phyloP scores from a whole-genome alignment of 1,140 invertebrate species.

The Oedothorax gibbosus region DNA sequence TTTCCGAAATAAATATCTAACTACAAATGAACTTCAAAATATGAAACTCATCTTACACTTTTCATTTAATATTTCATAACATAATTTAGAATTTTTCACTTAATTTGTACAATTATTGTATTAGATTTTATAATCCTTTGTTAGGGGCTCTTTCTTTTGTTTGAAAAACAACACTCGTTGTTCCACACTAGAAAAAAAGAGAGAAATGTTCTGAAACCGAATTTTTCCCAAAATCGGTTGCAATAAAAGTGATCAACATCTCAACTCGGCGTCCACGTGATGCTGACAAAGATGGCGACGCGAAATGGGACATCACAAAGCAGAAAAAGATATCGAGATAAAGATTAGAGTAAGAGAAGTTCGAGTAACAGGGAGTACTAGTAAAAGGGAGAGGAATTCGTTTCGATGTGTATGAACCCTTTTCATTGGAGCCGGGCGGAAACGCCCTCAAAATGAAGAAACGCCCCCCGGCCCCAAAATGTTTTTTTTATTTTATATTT shows the following conservation, averaged over 20 bases:
- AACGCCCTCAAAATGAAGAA: too few relatives aligned
- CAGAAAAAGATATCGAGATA: slow-evolving; percentile 7
- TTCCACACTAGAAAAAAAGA: background rate
- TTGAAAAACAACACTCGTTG: too few relatives aligned
- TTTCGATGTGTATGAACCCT: slow-evolving; percentile 61
- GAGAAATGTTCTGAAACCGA: background rate
- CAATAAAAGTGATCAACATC: background rate
- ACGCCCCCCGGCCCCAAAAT: slow-evolving; percentile 23
- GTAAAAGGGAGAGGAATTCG: slow-evolving; percentile 41
- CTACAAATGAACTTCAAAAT: too few relatives aligned
- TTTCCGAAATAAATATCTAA: too few relatives aligned
- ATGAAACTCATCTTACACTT: too few relatives aligned
- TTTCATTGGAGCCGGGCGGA: slow-evolving; percentile 34
- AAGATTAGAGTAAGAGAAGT: background rate
- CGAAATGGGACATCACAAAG: slow-evolving; percentile 54
- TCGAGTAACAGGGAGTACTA: slow-evolving; percentile 32
- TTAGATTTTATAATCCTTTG: background rate
- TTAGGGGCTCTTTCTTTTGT: too few relatives aligned
- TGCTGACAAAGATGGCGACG: slow-evolving; percentile 25
- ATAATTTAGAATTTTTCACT: background rate
- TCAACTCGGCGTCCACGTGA: background rate
- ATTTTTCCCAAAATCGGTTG: background rate
- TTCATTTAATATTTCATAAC: too few relatives aligned
- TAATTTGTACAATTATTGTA: background rate
- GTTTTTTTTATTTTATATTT: slow-evolving; percentile 34